Evolutionary conservation across 2,888 invertebrate genomes (phyloP).

Genomic region (Lapara coniferarum): DNA sequence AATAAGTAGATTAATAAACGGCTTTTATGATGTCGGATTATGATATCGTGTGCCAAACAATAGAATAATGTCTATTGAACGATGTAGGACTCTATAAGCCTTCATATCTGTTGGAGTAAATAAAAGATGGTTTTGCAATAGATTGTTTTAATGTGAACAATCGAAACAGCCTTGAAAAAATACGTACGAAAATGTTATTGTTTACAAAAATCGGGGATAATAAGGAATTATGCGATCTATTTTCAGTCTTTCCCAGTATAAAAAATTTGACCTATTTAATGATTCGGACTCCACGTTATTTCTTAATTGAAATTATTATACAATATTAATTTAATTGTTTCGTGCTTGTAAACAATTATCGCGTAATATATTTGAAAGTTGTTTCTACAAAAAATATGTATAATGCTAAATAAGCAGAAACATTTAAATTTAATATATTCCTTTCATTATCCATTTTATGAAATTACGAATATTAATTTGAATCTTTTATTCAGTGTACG

Average conservation of each 20-base stretch:
- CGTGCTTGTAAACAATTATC: conserved; percentile 19
- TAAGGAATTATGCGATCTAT: conserved; percentile 50
- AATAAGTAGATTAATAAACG: conserved; percentile 40
- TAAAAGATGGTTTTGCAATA: conserved; percentile 49
- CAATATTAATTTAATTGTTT: conserved; percentile 27
- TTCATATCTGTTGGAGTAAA: conserved; percentile 31
- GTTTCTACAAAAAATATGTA: conserved; percentile 1
- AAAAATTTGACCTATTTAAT: conserved; percentile 57
- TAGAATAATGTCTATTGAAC: background rate
- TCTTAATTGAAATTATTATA: conserved; percentile 28
- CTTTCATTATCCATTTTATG: background rate
- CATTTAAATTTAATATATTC: conserved; percentile 6
- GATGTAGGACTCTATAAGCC: background rate
- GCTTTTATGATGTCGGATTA: conserved; percentile 36
- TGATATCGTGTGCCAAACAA: conserved; percentile 28
- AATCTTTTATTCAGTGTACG: background rate
- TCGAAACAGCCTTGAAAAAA: conserved; percentile 70
- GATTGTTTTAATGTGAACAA: conserved; percentile 72
- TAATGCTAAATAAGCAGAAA: conserved; percentile 3
- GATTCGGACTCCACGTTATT: background rate
- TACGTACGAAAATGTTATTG: conserved; percentile 58
- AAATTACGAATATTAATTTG: background rate
- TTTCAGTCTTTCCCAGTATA: conserved; percentile 70
- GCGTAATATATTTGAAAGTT: conserved; percentile 7
- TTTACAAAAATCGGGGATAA: conserved; percentile 55